A percentile compares a stretch with the other conserved stretches of the same genome.
Conservation (phyloP, 2,888 invertebrate species). For the Meiosimyza platycephala region DNA sequence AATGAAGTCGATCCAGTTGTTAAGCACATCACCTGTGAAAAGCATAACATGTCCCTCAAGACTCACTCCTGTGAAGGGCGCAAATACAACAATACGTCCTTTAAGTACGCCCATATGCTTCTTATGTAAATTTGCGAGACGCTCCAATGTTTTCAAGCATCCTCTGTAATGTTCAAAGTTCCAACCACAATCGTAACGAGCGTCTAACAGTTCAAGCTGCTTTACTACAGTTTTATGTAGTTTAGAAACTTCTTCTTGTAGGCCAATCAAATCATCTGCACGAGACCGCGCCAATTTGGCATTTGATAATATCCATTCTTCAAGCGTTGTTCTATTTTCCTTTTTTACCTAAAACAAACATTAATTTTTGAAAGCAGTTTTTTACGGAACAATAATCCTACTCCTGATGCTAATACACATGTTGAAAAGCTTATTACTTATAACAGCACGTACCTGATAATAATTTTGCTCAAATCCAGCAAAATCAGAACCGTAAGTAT, state of each 20-base stretch:
- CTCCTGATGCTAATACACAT: background rate
- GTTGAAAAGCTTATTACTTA: too few species aligned
- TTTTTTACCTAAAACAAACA: conserved; percentile 48
- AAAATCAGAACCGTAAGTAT: conserved; percentile 55
- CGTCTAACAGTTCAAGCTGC: conserved; percentile 71
- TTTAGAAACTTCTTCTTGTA: conserved; percentile 78
- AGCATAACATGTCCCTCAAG: conserved; percentile 90
- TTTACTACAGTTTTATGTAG: conserved; percentile 58
- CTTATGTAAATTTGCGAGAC: conserved; percentile 80
- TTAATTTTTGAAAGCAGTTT: too few species aligned
- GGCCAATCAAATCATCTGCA: conserved; percentile 75
- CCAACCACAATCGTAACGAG: conserved; percentile 88
- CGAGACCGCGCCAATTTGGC: conserved; percentile 75
- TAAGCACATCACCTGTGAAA: conserved; percentile 91
- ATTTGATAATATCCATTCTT: conserved; percentile 79
- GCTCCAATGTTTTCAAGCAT: conserved; percentile 85
- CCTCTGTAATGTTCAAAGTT: conserved; percentile 90
- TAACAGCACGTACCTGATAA: conserved; percentile 49
- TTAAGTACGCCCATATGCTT: conserved; percentile 76
- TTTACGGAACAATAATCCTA: background rate
- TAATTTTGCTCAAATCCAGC: conserved; percentile 53
- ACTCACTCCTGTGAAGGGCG: conserved; percentile 90
- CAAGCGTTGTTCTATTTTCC: conserved; percentile 50
- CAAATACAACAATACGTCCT: conserved; percentile 85
- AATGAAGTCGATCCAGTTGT: conserved; percentile 91